These are phyloP conservation scores for Heliothis virescens DNA, from an alignment of 1,140 invertebrate genomes.

Conservation along the genomic window DNA sequence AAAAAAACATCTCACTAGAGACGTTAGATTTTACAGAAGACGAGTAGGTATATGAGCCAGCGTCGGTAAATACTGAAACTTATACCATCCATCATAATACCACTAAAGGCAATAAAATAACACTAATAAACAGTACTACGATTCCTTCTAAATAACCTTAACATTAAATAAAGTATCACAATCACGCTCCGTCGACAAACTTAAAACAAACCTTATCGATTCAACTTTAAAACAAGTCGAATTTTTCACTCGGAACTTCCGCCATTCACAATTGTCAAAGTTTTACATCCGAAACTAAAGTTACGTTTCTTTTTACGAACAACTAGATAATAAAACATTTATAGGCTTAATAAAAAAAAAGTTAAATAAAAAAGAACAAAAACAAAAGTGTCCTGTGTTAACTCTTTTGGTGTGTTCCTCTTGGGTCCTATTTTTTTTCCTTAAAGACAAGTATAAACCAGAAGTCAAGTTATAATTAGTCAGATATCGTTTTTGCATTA, in stretches of 20 bases:
- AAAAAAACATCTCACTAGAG: too few relatives aligned
- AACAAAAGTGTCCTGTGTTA: slow-evolving; percentile 21
- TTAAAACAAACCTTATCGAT: slow-evolving; percentile 43
- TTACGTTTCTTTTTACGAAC: slow-evolving; percentile 47
- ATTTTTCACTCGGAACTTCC: slow-evolving; percentile 45
- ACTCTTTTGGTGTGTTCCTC: slow-evolving; percentile 24
- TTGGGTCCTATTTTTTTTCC: slow-evolving; percentile 6
- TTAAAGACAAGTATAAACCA: too few relatives aligned
- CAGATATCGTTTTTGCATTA: too few relatives aligned
- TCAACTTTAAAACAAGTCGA: slow-evolving; percentile 42
- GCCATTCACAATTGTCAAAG: slow-evolving; percentile 50
- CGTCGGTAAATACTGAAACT: too few relatives aligned
- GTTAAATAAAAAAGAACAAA: slow-evolving; percentile 48
- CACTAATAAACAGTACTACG: background rate
- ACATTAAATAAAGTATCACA: background rate
- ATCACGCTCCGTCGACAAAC: slow-evolving; percentile 4
- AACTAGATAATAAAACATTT: slow-evolving; percentile 60
- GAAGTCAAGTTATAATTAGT: too few relatives aligned
- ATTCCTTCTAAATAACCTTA: background rate
- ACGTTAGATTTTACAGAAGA: too few relatives aligned
- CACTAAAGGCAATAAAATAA: background rate
- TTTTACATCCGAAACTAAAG: slow-evolving; percentile 41
- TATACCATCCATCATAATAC: too few relatives aligned
- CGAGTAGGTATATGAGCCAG: too few relatives aligned
- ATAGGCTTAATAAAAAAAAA: slow-evolving; percentile 53